Percentiles rank a stretch among this genome's conserved stretches.
These are phyloP conservation scores for Scomber colias DNA, from an alignment of 2,113 vertebrate species.

Conservation along the genomic window DNA sequence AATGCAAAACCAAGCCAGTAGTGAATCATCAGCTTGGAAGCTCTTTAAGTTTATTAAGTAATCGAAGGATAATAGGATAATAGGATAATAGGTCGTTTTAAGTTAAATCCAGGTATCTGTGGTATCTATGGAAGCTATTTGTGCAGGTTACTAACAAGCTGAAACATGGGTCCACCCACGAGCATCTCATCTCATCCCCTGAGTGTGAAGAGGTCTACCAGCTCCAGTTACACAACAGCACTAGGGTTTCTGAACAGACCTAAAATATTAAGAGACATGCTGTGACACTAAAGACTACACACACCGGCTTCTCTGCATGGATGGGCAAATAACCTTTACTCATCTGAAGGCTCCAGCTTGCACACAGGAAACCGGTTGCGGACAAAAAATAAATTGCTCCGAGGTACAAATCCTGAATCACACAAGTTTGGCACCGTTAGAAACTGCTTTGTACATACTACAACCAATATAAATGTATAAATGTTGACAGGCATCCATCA, in stretches of 20 bases:
- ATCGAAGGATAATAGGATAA: no score
- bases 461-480: background rate
- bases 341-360: constrained; percentile 58
- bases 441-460: background rate
- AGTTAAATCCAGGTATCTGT: background rate
- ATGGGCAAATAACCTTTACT: constrained; percentile 68
- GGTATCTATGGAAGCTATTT: background rate
- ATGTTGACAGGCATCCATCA: background rate
- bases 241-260: constrained; percentile 74
- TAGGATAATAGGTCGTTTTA: background rate
- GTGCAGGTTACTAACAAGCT: constrained; percentile 9
- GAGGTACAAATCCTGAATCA: background rate
- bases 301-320: constrained; percentile 59
- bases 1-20: no score
- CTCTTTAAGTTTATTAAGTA: no score
- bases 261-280: constrained; percentile 79
- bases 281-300: constrained; percentile 63
- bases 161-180: background rate
- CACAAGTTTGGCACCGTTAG: background rate
- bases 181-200: constrained; percentile 23
- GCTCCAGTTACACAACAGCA: constrained; percentile 78
- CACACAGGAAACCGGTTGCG: constrained; percentile 48
- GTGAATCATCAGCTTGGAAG: no score
- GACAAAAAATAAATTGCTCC: constrained; percentile 10
- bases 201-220: constrained; percentile 25